Base-by-base conservation (phyloP, 2,113 vertebrate species). In the Gila orcuttii region DNA sequence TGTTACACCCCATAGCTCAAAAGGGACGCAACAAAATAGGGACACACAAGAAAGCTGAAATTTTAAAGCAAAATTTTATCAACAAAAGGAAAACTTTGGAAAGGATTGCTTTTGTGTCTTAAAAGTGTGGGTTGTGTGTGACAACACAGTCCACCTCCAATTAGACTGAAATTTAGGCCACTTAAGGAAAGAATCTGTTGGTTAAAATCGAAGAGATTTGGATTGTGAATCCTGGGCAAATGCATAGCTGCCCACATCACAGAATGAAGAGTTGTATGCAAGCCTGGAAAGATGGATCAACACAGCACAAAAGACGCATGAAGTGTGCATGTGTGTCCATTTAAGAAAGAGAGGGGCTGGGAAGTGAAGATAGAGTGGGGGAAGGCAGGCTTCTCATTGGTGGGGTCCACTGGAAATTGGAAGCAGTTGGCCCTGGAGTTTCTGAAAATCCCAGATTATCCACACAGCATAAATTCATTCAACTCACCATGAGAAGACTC, bases 381-480 rank as follows among this genome's bases (percentile, higher is more conserved):
- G 36, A 31, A 62, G 59, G 33, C 11, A 7, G 28, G 21, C 23
- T 25, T 57, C 45, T 69, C 64, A 71, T 85, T 59, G 64, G 76
- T 21, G 19, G 62, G 62, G 64, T 36, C 77, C 19, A 23, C 21
- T 85, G 9, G 31, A 42, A 55, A n/a, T 12, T 76, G 36, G 36
- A 76, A 89, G 87, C 82, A 71, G 87, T 64, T 76, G 82, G 75
- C 31, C 73, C 87, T 90, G 90, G 73, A 28, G 74, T 77, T 21
- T 77, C n/a, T 77, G 74, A 91, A 86, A 87, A 92, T 92, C 91
- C 89, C 87, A 76, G 89, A 90, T 89, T 88, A 82, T 82, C 79
- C 79, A 69, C 28, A 8, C 62, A 52, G 79, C 79, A 82, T 23
- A 82, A 68, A 68, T 82, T 23, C 9, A 50, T 31, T 50, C 36